Evolutionary conservation across 2,797 vertebrate species (phyloP).

Genomic region (Lophotriccus pileatus): DNA sequence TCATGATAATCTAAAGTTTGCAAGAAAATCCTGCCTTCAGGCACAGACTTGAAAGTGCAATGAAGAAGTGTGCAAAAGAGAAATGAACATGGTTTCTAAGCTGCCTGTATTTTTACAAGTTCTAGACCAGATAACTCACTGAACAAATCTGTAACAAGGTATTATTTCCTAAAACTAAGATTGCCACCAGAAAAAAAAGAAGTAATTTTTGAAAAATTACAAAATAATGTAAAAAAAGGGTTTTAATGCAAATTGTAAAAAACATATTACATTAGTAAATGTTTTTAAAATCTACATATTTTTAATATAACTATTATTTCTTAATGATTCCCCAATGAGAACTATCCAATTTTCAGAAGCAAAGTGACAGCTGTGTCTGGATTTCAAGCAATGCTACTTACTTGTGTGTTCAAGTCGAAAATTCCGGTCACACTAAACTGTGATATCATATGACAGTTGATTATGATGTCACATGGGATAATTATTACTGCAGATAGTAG

Average conservation of each 20-base stretch:
- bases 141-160: not conserved
- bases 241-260: not conserved
- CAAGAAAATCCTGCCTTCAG: not conserved
- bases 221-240: not conserved
- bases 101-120: not conserved
- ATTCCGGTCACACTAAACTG: not conserved
- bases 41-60: not conserved
- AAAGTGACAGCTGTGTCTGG: not conserved
- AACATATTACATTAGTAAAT: not conserved
- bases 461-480: not conserved
- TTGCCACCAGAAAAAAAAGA: fast-evolving
- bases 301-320: not conserved
- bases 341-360: not conserved
- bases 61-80: not conserved
- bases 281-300: not conserved
- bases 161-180: not conserved
- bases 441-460: not conserved
- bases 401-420: not conserved
- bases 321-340: not conserved
- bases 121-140: not conserved
- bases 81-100: not conserved
- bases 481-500: not conserved
- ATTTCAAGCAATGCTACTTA: not conserved
- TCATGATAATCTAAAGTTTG: not conserved
- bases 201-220: not conserved